phyloP scores from a whole-genome alignment of 1,140 invertebrate genomes.

The Heliconius hewitsoni region DNA sequence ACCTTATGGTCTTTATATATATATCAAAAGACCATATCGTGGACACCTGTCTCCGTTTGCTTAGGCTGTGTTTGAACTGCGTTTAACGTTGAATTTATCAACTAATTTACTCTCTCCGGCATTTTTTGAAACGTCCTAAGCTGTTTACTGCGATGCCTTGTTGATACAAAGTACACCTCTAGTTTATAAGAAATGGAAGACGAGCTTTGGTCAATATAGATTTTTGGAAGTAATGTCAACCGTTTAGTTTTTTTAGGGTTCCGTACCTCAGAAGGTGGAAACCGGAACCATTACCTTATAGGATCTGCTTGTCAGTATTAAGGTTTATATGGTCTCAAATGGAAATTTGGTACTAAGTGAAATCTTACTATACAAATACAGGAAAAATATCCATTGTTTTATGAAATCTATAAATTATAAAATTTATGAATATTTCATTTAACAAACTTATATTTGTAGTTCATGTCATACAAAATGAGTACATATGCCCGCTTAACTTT shows the following conservation, averaged over 20 bases:
- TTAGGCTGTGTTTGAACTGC: constrained; percentile 74
- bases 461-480: too few species aligned
- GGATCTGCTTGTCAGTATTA: too few species aligned
- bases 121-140: constrained; percentile 69
- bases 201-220: constrained; percentile 55
- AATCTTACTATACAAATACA: too few species aligned
- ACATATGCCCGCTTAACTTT: too few species aligned
- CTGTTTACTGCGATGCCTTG: constrained; percentile 62
- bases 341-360: too few species aligned
- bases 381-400: too few species aligned
- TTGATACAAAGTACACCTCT: constrained; percentile 53
- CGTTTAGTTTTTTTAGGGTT: constrained; percentile 20
- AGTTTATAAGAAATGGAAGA: constrained; percentile 49
- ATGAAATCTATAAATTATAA: too few species aligned
- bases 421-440: too few species aligned
- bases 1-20: constrained; percentile 65
- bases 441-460: too few species aligned
- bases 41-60: constrained; percentile 78
- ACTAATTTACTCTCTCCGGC: constrained; percentile 75
- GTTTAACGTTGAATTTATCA: constrained; percentile 80
- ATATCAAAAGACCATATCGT: constrained; percentile 72
- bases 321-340: too few species aligned
- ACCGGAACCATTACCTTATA: too few species aligned
- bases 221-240: constrained; percentile 39
- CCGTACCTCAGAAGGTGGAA: too few species aligned